Percentiles rank a stretch among this genome's conserved stretches.
phyloP scores from a whole-genome alignment of 2,888 invertebrate species.

The Itoplectis maculator region DNA sequence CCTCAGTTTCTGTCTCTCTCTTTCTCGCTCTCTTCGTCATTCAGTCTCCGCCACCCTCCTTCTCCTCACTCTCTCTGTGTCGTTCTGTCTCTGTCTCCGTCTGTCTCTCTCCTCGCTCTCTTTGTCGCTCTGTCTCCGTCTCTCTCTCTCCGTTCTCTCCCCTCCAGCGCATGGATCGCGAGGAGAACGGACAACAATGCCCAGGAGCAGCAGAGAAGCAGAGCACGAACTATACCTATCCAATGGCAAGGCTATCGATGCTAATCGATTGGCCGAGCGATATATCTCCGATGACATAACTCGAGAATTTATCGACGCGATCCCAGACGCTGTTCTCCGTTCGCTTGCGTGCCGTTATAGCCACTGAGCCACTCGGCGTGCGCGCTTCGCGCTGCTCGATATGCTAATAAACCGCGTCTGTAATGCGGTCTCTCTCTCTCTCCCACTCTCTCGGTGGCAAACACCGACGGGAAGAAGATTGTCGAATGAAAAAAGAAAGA shows the following conservation, averaged over 20 bases:
- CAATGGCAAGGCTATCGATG: constrained; percentile 79
- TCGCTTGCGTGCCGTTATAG: constrained; percentile 22
- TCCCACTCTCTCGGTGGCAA: neutral
- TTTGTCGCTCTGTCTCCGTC: constrained; percentile 4
- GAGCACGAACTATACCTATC: constrained; percentile 62
- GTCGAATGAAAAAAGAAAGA: too few relatives aligned
- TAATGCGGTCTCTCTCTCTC: neutral
- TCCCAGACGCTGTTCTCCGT: constrained; percentile 70
- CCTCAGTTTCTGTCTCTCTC: constrained; percentile 10
- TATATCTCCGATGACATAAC: constrained; percentile 81
- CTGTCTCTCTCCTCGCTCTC: constrained; percentile 35
- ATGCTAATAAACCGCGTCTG: constrained; percentile 74
- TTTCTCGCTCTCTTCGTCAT: constrained; percentile 15
- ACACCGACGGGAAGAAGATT: neutral
- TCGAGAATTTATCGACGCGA: constrained; percentile 80
- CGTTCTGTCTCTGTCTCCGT: constrained; percentile 30
- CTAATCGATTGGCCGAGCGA: constrained; percentile 80
- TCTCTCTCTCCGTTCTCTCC: constrained; percentile 19
- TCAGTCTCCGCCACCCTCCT: constrained; percentile 40
- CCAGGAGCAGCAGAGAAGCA: constrained; percentile 46
- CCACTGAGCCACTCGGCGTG: constrained; percentile 1
- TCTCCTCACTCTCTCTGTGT: constrained; percentile 45
- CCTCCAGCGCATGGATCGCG: constrained; percentile 25
- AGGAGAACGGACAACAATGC: constrained; percentile 61
- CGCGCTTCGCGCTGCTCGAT: constrained; percentile 68